Evolutionary conservation across 2,888 invertebrate species (phyloP).

Genomic region (Andrena minutula): DNA sequence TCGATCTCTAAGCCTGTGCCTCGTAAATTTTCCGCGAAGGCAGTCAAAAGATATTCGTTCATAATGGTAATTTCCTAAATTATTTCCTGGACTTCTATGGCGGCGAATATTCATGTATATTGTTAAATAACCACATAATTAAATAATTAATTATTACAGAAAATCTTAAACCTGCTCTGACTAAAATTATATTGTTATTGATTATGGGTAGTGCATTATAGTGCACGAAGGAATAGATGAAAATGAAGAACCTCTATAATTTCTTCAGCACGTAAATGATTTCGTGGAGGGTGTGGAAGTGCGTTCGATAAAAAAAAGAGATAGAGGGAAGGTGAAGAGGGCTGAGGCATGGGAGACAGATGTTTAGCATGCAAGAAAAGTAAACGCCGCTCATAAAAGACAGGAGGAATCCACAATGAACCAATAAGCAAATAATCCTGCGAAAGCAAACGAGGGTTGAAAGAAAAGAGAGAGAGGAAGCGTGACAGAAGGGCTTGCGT

Average conservation of each 20-base stretch:
- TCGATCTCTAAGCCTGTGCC: neutral
- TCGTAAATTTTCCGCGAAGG: neutral
- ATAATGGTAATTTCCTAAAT: neutral
- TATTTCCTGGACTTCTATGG: neutral
- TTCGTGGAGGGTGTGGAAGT: constrained; percentile 6
- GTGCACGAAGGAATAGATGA: neutral
- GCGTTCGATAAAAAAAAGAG: neutral
- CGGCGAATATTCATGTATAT: neutral
- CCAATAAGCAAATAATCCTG: constrained; percentile 78
- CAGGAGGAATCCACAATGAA: constrained; percentile 79
- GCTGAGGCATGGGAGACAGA: constrained; percentile 47
- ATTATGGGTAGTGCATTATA: neutral
- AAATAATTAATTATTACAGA: no score
- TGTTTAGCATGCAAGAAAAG: constrained; percentile 74
- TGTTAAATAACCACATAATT: no score
- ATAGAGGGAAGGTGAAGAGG: constrained; percentile 12
- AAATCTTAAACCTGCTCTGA: no score
- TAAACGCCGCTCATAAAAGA: constrained; percentile 75
- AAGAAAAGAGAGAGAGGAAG: constrained; percentile 5
- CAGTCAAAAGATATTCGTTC: neutral
- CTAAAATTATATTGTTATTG: neutral
- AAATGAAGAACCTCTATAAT: constrained; percentile 2
- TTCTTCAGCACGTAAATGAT: neutral
- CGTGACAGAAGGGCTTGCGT: constrained; percentile 21
- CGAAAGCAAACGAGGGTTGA: constrained; percentile 55